phyloP scores from a whole-genome alignment of 2,888 invertebrate species.

The Prosopocoilus inquinatus region DNA sequence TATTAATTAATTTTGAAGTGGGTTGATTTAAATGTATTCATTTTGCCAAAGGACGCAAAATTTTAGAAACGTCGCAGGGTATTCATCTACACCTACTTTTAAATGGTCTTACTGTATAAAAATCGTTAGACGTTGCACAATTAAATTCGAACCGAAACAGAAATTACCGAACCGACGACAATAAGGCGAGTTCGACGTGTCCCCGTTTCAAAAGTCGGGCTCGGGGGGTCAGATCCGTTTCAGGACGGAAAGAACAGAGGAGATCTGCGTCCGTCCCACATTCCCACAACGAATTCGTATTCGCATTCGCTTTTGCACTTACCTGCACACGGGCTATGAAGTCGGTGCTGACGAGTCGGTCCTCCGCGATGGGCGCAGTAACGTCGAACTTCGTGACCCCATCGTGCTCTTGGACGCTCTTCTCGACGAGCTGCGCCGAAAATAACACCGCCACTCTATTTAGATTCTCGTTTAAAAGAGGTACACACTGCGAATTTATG shows the following conservation, averaged over 20 bases:
- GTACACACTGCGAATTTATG: constrained; percentile 45
- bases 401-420: constrained; percentile 30
- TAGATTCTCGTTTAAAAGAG: constrained; percentile 44
- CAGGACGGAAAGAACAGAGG: constrained; percentile 22
- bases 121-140: too few species aligned
- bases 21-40: too few species aligned
- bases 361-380: constrained; percentile 38
- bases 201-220: constrained; percentile 36
- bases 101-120: too few species aligned
- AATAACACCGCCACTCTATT: constrained; percentile 47
- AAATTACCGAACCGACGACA: too few species aligned
- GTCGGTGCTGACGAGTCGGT: constrained; percentile 45
- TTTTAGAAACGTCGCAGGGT: too few species aligned
- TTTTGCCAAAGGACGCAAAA: too few species aligned
- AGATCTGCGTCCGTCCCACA: constrained; percentile 26
- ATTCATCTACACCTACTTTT: too few species aligned
- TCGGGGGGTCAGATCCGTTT: constrained; percentile 45
- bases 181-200: constrained; percentile 20
- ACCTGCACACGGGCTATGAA: constrained; percentile 49
- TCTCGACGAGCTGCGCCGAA: constrained; percentile 46
- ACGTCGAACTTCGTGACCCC: constrained; percentile 43
- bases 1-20: too few species aligned
- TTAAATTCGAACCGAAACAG: too few species aligned
- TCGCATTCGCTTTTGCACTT: constrained; percentile 19
- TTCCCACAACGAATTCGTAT: constrained; percentile 18